Evolutionary conservation across 2,113 vertebrate genomes (phyloP).

Genomic region (Notothenia coriiceps): DNA sequence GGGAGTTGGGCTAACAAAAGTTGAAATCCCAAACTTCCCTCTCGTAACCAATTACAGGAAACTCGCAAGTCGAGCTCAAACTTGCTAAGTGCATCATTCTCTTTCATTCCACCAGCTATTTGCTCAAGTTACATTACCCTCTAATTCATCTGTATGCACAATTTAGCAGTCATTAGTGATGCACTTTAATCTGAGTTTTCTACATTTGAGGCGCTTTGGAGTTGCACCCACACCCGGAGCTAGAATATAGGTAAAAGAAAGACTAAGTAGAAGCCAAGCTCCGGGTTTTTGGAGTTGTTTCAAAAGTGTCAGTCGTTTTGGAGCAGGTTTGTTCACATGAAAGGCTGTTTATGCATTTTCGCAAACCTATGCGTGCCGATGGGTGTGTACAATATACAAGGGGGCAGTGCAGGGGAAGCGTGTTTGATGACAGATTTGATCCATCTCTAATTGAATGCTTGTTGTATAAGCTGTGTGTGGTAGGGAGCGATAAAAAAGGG

Average conservation of each 20-base stretch:
- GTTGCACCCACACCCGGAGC: constrained; percentile 51
- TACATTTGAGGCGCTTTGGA: neutral
- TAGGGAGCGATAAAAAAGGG: neutral
- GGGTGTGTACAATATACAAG: constrained; percentile 22
- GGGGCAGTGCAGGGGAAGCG: constrained; percentile 12
- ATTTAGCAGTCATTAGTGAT: constrained; percentile 11
- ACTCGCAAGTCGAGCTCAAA: constrained; percentile 48
- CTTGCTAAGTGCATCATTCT: constrained; percentile 42
- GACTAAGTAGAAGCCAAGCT: constrained; percentile 5
- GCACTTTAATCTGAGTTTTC: constrained; percentile 25
- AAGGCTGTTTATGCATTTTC: constrained; percentile 24
- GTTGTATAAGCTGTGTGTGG: constrained; percentile 7
- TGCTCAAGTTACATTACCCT: constrained; percentile 30
- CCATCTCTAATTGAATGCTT: constrained; percentile 1
- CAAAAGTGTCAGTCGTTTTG: constrained; percentile 53
- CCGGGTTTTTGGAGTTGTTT: constrained; percentile 44
- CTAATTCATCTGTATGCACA: constrained; percentile 38
- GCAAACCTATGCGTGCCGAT: constrained; percentile 5
- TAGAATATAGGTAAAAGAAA: constrained; percentile 16
- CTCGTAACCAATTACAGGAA: constrained; percentile 33
- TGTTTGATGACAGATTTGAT: constrained; percentile 31
- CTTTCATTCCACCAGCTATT: constrained; percentile 24
- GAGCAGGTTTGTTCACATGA: constrained; percentile 74
- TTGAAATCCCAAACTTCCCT: constrained; percentile 17
- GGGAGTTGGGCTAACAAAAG: constrained; percentile 26